phyloP scores from a whole-genome alignment of 2,888 invertebrate species.

The Temnothorax unifasciatus region DNA sequence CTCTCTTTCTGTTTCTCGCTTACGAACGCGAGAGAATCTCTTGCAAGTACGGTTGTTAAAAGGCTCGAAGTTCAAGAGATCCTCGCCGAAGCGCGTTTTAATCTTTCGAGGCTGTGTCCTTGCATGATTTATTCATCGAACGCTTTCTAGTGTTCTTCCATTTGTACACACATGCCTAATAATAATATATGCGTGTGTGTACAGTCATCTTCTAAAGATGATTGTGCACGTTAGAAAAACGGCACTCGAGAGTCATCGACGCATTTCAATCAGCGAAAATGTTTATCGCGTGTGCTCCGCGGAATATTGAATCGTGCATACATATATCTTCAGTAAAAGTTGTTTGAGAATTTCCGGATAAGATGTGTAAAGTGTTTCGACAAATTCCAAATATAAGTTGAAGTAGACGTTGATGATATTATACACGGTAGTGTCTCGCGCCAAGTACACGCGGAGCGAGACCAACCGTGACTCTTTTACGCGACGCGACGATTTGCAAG shows the following conservation, averaged over 20 bases:
- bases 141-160: slow-evolving; percentile 45
- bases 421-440: too few species aligned
- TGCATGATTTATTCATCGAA: slow-evolving; percentile 65
- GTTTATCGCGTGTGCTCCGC: slow-evolving; percentile 32
- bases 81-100: slow-evolving; percentile 47
- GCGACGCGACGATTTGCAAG: too few species aligned
- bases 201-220: slow-evolving; percentile 34
- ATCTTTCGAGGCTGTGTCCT: slow-evolving; percentile 51
- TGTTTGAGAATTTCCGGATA: slow-evolving; percentile 28
- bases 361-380: neutral
- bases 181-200: neutral
- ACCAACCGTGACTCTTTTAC: too few species aligned
- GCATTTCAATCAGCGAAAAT: slow-evolving; percentile 47
- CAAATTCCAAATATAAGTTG: slow-evolving; percentile 12
- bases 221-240: slow-evolving; percentile 46
- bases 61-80: slow-evolving; percentile 39
- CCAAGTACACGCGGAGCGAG: too few species aligned
- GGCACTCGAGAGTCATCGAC: slow-evolving; percentile 52
- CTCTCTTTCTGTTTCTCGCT: neutral
- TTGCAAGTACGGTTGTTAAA: neutral
- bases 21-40: neutral
- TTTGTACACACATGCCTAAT: slow-evolving; percentile 30
- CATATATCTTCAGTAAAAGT: slow-evolving; percentile 19
- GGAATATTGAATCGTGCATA: slow-evolving; percentile 35
- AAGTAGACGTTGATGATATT: neutral